Conservation (phyloP, 1,140 invertebrate genomes). For the Bombus turneri region DNA sequence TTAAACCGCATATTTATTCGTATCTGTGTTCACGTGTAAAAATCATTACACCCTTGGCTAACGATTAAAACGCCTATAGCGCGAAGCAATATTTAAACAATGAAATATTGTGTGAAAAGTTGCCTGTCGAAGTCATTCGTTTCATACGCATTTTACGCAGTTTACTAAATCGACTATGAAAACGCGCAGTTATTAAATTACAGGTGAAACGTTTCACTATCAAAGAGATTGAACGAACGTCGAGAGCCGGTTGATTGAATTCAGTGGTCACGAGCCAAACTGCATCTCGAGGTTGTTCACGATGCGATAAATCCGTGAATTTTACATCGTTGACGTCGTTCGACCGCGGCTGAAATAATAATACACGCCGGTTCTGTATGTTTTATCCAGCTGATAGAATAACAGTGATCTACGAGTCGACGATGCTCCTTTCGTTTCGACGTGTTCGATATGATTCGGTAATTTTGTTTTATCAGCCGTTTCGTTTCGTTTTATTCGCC, state of each 20-base stretch:
- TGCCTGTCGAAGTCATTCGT: no score
- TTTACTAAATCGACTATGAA: not conserved
- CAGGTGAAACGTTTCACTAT: not conserved
- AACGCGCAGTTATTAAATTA: not conserved
- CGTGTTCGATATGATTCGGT: not conserved
- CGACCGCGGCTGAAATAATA: slow-evolving; percentile 44
- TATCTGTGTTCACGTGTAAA: no score
- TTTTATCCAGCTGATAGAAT: slow-evolving; percentile 29
- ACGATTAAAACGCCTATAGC: no score
- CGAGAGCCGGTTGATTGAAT: not conserved
- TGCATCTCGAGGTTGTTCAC: slow-evolving; percentile 17
- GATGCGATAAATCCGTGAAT: slow-evolving; percentile 42
- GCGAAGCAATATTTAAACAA: no score
- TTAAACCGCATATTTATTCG: no score
- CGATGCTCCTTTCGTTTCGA: not conserved
- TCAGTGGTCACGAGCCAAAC: not conserved
- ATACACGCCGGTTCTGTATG: not conserved
- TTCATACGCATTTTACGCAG: not conserved
- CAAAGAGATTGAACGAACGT: not conserved
- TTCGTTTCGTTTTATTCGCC: not conserved
- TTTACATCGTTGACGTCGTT: slow-evolving; percentile 27
- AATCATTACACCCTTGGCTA: no score
- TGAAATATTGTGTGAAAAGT: no score
- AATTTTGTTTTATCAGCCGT: not conserved
- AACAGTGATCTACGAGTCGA: slow-evolving; percentile 16